phyloP scores from a whole-genome alignment of 2,113 vertebrate species.

The Catagonus wagneri region DNA sequence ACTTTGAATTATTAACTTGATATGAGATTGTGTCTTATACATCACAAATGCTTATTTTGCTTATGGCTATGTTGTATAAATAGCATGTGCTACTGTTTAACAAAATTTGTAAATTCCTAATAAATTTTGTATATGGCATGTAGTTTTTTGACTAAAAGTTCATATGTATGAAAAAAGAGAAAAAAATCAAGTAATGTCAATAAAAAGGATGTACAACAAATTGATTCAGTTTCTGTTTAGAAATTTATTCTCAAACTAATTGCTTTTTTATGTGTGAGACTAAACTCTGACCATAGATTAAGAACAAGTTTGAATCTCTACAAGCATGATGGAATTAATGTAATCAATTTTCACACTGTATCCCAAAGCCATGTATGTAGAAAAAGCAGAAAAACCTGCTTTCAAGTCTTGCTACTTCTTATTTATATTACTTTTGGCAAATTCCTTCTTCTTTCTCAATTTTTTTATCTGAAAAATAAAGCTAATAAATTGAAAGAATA shows the following conservation, averaged over 20 bases:
- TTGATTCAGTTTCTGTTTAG: constrained; percentile 59
- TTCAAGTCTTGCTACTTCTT: background rate
- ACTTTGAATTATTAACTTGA: constrained; percentile 42
- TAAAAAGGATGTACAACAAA: constrained; percentile 43
- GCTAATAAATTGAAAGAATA: background rate
- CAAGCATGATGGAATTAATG: constrained; percentile 56
- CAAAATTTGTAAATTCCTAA: constrained; percentile 44
- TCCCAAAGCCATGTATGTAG: background rate
- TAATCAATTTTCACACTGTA: constrained; percentile 65
- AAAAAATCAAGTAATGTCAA: background rate
- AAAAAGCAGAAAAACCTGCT: constrained; percentile 27
- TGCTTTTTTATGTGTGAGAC: constrained; percentile 44
- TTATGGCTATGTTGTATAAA: background rate
- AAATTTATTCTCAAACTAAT: constrained; percentile 53
- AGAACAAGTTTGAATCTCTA: constrained; percentile 54
- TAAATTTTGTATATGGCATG: constrained; percentile 11
- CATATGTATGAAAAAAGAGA: background rate
- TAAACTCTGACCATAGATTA: background rate
- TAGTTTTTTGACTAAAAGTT: constrained; percentile 33
- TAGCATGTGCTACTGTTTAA: background rate
- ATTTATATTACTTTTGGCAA: constrained; percentile 16
- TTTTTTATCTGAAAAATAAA: constrained; percentile 11
- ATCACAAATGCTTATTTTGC: background rate
- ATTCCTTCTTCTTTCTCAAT: background rate
- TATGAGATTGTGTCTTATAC: background rate